Evolutionary conservation across 2,888 invertebrate genomes (phyloP).

Genomic region (Drosophila mimica): DNA sequence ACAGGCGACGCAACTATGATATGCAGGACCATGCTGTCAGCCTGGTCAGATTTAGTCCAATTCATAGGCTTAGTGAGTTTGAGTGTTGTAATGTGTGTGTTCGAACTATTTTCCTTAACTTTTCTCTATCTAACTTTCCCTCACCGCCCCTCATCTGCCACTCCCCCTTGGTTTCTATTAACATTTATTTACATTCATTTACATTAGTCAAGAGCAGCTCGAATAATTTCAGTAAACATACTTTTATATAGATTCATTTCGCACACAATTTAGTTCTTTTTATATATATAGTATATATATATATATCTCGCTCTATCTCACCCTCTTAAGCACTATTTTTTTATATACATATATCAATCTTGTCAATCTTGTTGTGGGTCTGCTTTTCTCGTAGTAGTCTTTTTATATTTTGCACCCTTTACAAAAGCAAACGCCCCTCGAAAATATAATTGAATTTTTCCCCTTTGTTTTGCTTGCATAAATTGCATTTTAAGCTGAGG

Average conservation of each 20-base stretch:
- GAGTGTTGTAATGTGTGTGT: constrained; percentile 78
- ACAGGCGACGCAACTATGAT: constrained; percentile 92
- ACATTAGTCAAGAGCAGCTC: background rate
- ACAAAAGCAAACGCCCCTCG: background rate
- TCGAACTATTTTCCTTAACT: constrained; percentile 19
- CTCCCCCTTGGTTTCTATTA: background rate
- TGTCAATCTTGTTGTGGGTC: constrained; percentile 25
- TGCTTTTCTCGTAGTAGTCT: constrained; percentile 28
- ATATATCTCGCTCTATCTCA: background rate
- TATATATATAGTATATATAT: background rate
- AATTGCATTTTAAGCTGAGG: constrained; percentile 44
- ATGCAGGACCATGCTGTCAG: constrained; percentile 93
- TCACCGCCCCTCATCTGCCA: background rate
- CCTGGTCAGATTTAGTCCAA: constrained; percentile 91
- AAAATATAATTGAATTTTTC: constrained; percentile 24
- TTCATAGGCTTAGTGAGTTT: constrained; percentile 89
- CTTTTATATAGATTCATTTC: background rate
- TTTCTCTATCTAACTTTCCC: background rate
- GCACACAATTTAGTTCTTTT: background rate
- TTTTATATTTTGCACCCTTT: background rate
- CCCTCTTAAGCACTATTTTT: background rate
- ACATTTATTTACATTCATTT: background rate
- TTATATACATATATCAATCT: background rate
- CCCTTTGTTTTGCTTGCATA: constrained; percentile 54
- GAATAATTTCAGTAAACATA: background rate